Evolutionary conservation across 2,797 vertebrate genomes (phyloP), one percentile per base, ranked within the genome.

Genomic region (Salmo trutta): DNA sequence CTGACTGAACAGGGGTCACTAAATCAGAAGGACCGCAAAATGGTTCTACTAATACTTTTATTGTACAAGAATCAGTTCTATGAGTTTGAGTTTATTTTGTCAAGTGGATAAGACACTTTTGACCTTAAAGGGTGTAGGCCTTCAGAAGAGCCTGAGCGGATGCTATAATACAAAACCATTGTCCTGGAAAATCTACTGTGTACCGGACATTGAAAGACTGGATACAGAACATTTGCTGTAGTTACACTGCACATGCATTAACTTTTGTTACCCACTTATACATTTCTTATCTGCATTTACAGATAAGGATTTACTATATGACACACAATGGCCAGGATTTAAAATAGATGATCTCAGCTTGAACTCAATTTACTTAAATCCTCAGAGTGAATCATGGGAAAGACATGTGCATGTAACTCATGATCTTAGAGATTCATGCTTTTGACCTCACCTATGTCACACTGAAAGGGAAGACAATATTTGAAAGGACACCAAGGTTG

Each of bases 331-430:
- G 84, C 21, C 71, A 75, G 75, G 80, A 90, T 88, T 87, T 17
- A 70, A 79, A 82, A 83, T 85, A 85, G 83, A 89, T 89, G 84
- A 90, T 88, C 85, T 84, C 62, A 17, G 80, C 88, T 90, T 76
- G 86, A 88, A 82, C 83, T 75, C 81, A 89, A 83, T 88, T 86
- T 85, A 88, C 81, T 83, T 86, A 82, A 89, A 82, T 79, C 81
- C 77, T 79, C 67, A 0, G 3, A 69, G 71, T 59, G 86, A 81
- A 87, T 76, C 72, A 81, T 27, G 73, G 65, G n/a, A 36, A 76
- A 74, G 51, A 72, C 36, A 76, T 75, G 75, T 29, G 51, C 86
- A 84, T 75, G 78, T 75, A 79, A 71, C 47, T 41, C 87, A 84
- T 76, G 78, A 83, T 82, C 54, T 19, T 29, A 8, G 3, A 15